Evolutionary conservation across 1,140 invertebrate species (phyloP).

Genomic region (Orchestia grillus): DNA sequence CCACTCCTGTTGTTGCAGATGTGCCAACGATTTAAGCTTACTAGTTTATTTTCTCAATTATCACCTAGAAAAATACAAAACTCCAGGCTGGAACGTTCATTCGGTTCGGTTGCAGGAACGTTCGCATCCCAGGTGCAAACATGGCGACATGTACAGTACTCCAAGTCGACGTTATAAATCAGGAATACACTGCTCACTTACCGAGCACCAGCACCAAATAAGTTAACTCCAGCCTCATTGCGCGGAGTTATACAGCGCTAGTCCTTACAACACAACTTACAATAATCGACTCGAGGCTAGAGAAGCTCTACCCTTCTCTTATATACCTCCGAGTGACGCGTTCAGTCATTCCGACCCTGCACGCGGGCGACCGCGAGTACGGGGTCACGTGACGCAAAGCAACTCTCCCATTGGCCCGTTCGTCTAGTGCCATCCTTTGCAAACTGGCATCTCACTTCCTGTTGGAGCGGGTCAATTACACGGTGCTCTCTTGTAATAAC

Average conservation of each 20-base stretch:
- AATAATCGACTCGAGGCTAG: slow-evolving; percentile 52
- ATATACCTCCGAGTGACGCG: slow-evolving; percentile 37
- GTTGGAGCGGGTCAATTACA: slow-evolving; percentile 30
- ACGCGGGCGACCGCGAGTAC: slow-evolving; percentile 36
- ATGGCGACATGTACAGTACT: no score
- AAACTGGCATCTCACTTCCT: slow-evolving; percentile 19
- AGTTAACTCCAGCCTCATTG: slow-evolving; percentile 51
- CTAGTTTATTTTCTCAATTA: no score
- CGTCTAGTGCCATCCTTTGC: slow-evolving; percentile 29
- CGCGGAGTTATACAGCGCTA: slow-evolving; percentile 42
- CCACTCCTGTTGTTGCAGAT: background rate
- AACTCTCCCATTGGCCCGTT: slow-evolving; percentile 29
- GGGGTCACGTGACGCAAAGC: slow-evolving; percentile 1
- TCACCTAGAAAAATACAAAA: no score
- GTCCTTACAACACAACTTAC: slow-evolving; percentile 53
- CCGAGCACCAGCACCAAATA: slow-evolving; percentile 53
- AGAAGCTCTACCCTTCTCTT: slow-evolving; percentile 50
- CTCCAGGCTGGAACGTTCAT: no score
- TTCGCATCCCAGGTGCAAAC: no score
- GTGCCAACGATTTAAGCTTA: no score
- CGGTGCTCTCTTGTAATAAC: background rate
- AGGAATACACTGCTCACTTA: slow-evolving; percentile 36
- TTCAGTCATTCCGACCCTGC: slow-evolving; percentile 14
- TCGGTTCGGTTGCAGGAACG: no score
- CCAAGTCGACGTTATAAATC: background rate